Conservation (phyloP, 2,113 vertebrate genomes). For the Rafetus swinhoei region DNA sequence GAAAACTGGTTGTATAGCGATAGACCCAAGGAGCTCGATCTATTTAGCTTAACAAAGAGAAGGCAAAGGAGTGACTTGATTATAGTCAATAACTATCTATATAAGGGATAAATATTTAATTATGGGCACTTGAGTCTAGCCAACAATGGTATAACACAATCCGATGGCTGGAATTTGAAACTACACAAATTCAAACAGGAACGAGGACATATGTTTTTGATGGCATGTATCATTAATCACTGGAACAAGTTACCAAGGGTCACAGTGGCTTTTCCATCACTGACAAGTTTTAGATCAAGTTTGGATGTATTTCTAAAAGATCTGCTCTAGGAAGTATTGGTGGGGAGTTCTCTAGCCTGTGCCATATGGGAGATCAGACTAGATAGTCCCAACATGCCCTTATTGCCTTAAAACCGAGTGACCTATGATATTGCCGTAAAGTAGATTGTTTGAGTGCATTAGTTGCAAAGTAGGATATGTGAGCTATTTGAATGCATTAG, state of each 20-base stretch:
- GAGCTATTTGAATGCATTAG: background rate
- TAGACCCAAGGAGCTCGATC: background rate
- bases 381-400: background rate
- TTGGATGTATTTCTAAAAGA: background rate
- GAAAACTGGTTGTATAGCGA: background rate
- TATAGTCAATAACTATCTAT: background rate
- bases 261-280: background rate
- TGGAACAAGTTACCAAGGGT: background rate
- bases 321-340: background rate
- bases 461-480: background rate
- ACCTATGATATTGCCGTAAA: background rate
- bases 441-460: rapidly evolving
- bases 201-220: background rate
- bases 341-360: background rate
- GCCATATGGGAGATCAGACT: background rate
- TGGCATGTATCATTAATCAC: background rate
- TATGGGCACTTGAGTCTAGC: background rate
- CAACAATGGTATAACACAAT: background rate
- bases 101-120: background rate
- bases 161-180: background rate
- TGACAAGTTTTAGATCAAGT: background rate
- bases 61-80: background rate
- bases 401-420: background rate
- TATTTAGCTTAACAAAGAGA: background rate
- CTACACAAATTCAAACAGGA: background rate